Base-by-base conservation (phyloP, 1,140 invertebrate species). In the Brachionus paranguensis region DNA sequence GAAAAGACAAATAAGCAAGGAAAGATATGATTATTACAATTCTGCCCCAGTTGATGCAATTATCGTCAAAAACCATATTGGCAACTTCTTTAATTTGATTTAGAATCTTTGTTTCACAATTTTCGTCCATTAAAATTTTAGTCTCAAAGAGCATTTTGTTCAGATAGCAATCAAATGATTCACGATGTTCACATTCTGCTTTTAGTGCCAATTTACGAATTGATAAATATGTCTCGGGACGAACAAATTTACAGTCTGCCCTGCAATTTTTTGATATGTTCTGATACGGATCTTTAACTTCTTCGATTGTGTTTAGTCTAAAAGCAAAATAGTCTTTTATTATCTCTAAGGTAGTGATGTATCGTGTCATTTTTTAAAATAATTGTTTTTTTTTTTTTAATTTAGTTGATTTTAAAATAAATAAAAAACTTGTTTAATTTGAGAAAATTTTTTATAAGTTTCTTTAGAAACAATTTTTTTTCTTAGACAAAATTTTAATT, bases 331-430 rank as follows among this genome's bases (percentile, higher is more conserved):
- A 76, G 33, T 76, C 72, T 47, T 76, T 76, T 12, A 76, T 50
- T 76, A 76, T 76, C n/a, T 76, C 72, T 6, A 76, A 76, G 2
- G 72, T 76, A 12, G 72, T 76, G 24, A 76, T 76, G 20, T 76
- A 76, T 17, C 72, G 72, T 27, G 72, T 76, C 72, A 76, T 76
- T 53, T 20, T 76, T 76, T 1, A 10, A 60, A 24, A 53, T 43
- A 27, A 72, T 72, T n/a, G n/a, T n/a, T 72, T 72, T 72, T 41
- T 33, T 72, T 29, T 33, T 10, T 17, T 11, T 43, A 27, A 65
- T 24, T 65, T 24, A 12, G 3, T 29, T 24, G 60, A 33, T 37
- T 37, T 0, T 37, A 64, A 64, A 64, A 64, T 64, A 1, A 64
- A 4, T 64, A 0, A 6, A 37, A 37, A 7, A 37, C 33, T 37